Evolutionary conservation across 2,113 vertebrate genomes (phyloP).

Genomic region (Agapornis roseicollis): DNA sequence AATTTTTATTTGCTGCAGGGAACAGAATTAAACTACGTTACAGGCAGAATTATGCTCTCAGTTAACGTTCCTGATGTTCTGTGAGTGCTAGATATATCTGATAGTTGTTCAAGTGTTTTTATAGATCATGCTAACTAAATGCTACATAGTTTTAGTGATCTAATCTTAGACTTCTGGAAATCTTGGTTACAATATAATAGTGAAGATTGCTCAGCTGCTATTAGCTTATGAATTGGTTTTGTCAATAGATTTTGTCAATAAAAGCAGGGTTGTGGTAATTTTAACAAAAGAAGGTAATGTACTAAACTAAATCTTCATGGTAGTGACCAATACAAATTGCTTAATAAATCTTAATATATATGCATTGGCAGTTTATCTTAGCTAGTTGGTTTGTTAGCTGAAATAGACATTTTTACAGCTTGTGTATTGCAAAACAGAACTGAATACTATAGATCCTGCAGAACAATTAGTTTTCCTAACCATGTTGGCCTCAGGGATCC

Average conservation of each 20-base stretch:
- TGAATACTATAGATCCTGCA: background rate
- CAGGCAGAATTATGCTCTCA: background rate
- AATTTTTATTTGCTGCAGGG: background rate
- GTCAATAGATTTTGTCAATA: background rate
- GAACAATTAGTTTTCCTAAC: background rate
- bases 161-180: background rate
- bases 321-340: background rate
- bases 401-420: background rate
- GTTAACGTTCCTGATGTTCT: background rate
- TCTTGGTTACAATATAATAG: background rate
- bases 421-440: background rate
- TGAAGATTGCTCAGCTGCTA: background rate
- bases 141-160: background rate
- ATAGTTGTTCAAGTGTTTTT: background rate
- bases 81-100: background rate
- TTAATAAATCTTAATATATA: background rate
- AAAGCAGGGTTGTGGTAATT: background rate
- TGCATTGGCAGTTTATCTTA: background rate
- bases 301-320: background rate
- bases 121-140: background rate
- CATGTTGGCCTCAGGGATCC: background rate
- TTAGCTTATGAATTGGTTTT: background rate
- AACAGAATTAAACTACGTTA: background rate
- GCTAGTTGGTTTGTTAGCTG: background rate
- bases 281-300: background rate